Evolutionary conservation across 2,888 invertebrate species (phyloP).

Genomic region (Epinotia ramella): DNA sequence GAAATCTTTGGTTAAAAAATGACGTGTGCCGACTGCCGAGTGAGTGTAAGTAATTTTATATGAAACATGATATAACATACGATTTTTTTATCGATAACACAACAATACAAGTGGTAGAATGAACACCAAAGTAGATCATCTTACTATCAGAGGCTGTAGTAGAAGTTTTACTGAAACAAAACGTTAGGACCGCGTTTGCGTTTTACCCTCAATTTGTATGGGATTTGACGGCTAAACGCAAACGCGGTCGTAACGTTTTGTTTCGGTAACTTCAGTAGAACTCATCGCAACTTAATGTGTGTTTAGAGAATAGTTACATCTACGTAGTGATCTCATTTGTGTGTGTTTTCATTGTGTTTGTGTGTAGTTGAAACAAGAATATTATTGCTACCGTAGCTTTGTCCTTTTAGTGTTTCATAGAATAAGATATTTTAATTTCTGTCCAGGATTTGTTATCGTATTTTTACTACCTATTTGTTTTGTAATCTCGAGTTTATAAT

Average conservation of each 20-base stretch:
- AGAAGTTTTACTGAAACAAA: too few species aligned
- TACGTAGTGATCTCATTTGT: not conserved
- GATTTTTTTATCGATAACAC: not conserved
- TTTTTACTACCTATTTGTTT: too few species aligned
- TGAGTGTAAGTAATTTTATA: not conserved
- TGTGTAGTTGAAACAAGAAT: conserved; percentile 1
- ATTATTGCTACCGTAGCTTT: conserved; percentile 11
- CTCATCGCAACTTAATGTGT: conserved; percentile 10
- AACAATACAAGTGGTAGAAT: not conserved
- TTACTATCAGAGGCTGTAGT: too few species aligned
- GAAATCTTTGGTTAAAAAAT: too few species aligned
- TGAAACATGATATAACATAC: not conserved
- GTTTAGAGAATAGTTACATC: conserved; percentile 4
- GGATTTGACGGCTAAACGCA: too few species aligned
- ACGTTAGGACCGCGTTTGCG: too few species aligned
- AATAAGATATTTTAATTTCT: not conserved
- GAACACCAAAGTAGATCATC: conserved; percentile 14
- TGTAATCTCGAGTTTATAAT: too few species aligned
- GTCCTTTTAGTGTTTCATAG: not conserved
- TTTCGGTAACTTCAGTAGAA: too few species aligned
- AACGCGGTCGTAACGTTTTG: too few species aligned
- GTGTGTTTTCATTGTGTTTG: conserved; percentile 9
- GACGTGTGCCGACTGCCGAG: too few species aligned
- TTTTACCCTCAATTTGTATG: too few species aligned
- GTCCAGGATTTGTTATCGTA: not conserved